Percentiles rank a stretch among this genome's conserved stretches.
Evolutionary conservation across 2,888 invertebrate genomes (phyloP).

Genomic region (Drosophila aldrichi): DNA sequence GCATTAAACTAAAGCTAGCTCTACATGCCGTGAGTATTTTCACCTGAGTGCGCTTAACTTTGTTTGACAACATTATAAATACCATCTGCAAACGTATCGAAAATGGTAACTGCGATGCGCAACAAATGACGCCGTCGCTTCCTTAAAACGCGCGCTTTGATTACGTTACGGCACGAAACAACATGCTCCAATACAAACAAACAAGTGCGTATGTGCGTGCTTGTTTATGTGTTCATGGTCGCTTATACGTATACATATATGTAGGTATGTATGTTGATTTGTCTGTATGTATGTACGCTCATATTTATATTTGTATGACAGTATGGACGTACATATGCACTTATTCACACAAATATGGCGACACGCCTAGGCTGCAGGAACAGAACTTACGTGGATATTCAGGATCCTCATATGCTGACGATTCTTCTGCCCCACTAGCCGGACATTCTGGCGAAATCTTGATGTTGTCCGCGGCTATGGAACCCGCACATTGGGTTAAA

Average conservation of each 20-base stretch:
- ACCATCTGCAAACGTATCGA: background rate
- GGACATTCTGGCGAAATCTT: conserved; percentile 23
- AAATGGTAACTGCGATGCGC: conserved; percentile 27
- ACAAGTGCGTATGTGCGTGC: conserved; percentile 2
- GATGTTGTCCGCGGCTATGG: conserved; percentile 61
- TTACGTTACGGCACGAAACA: conserved; percentile 36
- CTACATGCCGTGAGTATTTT: background rate
- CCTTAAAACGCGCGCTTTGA: conserved; percentile 44
- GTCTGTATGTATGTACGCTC: background rate
- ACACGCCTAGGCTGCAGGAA: conserved; percentile 5
- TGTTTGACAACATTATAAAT: background rate
- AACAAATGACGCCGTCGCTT: conserved; percentile 32
- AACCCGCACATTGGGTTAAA: conserved; percentile 56
- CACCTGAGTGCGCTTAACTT: conserved; percentile 1
- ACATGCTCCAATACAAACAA: conserved; percentile 6
- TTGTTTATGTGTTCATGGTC: background rate
- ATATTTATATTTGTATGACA: background rate
- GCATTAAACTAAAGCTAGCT: background rate
- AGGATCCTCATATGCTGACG: conserved; percentile 57
- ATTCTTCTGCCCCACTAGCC: conserved; percentile 11
- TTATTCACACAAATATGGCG: conserved; percentile 25
- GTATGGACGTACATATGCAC: background rate
- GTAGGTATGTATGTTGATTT: background rate
- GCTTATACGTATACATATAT: background rate
- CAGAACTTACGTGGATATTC: conserved; percentile 70